Evolutionary conservation across 2,888 invertebrate genomes (phyloP), one percentile per base, ranked within the genome.

Genomic region (Apotomis betuletana): DNA sequence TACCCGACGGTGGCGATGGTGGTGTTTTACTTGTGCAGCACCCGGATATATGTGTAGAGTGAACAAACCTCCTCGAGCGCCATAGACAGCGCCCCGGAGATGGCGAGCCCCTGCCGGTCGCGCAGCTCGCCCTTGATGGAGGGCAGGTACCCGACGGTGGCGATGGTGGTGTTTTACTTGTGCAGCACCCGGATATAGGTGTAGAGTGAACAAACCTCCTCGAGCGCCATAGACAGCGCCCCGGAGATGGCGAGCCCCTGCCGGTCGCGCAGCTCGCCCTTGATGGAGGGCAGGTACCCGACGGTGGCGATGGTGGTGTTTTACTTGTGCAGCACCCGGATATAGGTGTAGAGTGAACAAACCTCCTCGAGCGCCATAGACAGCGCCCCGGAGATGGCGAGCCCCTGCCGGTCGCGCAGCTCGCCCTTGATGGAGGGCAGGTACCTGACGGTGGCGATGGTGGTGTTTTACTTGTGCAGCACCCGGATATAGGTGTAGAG

Each of bases 181-280:
- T 15, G 15, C 15, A n/a, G 89, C 85, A 90, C 90, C 84, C 15
- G 15, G 1, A 15, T 15, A 15, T 15, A 15, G 15, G 15, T 6
- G 44, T 8, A 44, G 5, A 44, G 44, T 8, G 6, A 54, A 79
- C 78, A 81, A 83, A 98, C 97, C 94, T 97, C 95, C 79, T 97
- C 96, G 71, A 98, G 94, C 67, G 98, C 98, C 95, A 97, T 96
- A 60, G 97, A 95, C 78, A 99, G 95, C 68, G 98, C 99, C 71
- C 99, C 99, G 67, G 98, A 97, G 82, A 98, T 96, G 77, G 96
- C 95, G 81, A 98, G 94, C 27, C 98, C 98, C 90, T 97, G 97
- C 76, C 97, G 95, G 86, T 96, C 96, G 82, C 95, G 96, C 78
- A 96, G 94, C 69, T 94, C 95, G 80, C 96, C 97, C 88, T 95